Base-by-base conservation (phyloP, 2,888 invertebrate genomes). In the Lithophane socia region DNA sequence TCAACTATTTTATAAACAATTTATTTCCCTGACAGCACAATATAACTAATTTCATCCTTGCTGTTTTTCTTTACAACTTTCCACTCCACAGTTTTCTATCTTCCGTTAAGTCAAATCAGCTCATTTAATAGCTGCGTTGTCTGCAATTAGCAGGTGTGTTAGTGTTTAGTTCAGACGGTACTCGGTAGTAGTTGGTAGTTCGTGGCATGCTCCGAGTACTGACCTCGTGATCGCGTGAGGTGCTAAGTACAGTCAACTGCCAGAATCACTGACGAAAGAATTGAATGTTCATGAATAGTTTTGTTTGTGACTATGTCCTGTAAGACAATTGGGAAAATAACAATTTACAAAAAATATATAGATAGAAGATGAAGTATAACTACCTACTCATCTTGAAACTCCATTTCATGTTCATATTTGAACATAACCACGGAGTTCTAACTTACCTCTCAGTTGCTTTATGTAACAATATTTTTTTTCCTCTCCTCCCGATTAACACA, bases 221-320 rank as follows among this genome's bases (percentile, higher is more conserved):
- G 82, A 80, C 84, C 86, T 77, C 71, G 67, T n/a, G 42, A 80
- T 86, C 88, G 89, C 88, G 89, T 86, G 89, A 73, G 63, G 66
- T 63, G 70, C 78, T 76, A 68, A 74, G 82, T 88, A 89, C 88
- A 89, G 78, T 85, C 70, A 13, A 21, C 42, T 18, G 1, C 60
- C 29, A 21, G 24, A 42, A 72, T 58, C 9, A 69, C 52, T 58
- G 47, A 21, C 7, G 12, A 37, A 79, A 60, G 13, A 79, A 67
- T 54, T 42, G 8, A 37, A 44, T 29, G 29, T 49, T 47, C 3
- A 47, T 21, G 1, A 37, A 61, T 21, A 13, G 0, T 29, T 18
- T 29, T 54, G 24, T 58, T 60, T 29, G 24, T 29, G 16, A 3
- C 24, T 29, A 16, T 24, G 13, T 58, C 18, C 47, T 24, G 5